Base-by-base conservation (phyloP, 2,888 invertebrate genomes). In the Epinotia nisella region DNA sequence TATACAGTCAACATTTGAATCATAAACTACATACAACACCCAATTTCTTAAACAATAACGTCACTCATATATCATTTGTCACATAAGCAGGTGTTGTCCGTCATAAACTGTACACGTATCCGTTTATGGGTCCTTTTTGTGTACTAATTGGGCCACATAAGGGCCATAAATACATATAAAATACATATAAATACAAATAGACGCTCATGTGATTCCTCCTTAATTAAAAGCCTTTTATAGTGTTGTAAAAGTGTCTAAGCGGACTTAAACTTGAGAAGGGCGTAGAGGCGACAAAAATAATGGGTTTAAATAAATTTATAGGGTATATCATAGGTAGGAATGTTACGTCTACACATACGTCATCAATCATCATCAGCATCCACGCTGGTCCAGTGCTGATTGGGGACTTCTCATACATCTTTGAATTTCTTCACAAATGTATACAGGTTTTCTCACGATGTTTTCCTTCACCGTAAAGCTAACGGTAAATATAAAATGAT, bases 181-280 rank as follows among this genome's bases (percentile, higher is more conserved):
- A 70, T 70, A 45, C 62, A 62, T 62, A 61, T 55, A 72, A 72
- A 61, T 61, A 72, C 59, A 51, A 35, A 65, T 66, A 61, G 77
- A 86, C 88, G 87, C 87, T 89, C 85, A 84, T 85, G 82, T 87
- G 86, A 89, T 90, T 88, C 84, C 84, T 87, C 87, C 88, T 92
- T 92, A 92, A 93, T 93, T 93, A 93, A 93, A 93, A 92, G 86
- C 85, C 85, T 84, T 92, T 91, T 93, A 92, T 85, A 85, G 83
- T 79, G 83, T 78, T 84, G 87, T 93, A 92, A 93, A 93, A 79
- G 85, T 89, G 88, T 91, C 90, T 85, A 85, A 89, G 86, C 85
- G 82, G 77, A 77, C 73, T 80, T 76, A 86, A 86, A 85, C 75
- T 76, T 84, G 79, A 72, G 75, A 62, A 53, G 15, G 29, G 17